Conservation (phyloP, 2,113 vertebrate genomes). For the Bos indicus region DNA sequence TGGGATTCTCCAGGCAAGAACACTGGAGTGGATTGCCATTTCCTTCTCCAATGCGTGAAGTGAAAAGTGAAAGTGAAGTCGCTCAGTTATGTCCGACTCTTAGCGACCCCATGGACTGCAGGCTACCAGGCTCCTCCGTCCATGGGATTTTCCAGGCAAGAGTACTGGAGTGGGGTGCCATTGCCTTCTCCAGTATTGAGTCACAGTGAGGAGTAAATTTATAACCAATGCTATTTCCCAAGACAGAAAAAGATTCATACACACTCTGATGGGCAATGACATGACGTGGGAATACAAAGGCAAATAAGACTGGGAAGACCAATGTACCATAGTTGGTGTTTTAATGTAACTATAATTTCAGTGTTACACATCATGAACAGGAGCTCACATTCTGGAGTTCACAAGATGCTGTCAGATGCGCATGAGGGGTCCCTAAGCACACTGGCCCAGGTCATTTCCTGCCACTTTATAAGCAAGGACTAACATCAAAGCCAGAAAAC, state of each 20-base stretch:
- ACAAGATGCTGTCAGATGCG: not conserved
- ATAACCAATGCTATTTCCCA: not conserved
- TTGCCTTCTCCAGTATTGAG: not conserved
- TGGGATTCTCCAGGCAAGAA: no score
- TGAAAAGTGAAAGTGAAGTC: no score
- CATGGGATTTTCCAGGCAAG: no score
- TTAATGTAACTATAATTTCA: not conserved
- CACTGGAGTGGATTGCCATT: no score
- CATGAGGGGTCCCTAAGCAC: not conserved
- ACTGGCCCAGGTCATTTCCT: not conserved
- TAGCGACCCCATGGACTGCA: no score
- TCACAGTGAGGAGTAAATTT: not conserved
- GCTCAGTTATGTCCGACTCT: no score
- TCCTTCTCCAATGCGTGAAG: no score
- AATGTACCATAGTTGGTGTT: not conserved
- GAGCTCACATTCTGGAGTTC: not conserved
- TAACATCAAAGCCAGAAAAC: not conserved
- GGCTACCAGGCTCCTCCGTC: no score
- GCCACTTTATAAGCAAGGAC: not conserved
- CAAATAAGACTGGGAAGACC: not conserved
- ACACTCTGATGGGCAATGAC: not conserved
- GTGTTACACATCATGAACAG: not conserved
- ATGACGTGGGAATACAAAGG: not conserved
- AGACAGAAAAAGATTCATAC: not conserved
- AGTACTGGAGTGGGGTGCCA: no score